Percentiles rank a stretch among this genome's conserved stretches.
phyloP scores from a whole-genome alignment of 2,888 invertebrate genomes.

The Nomada ruficornis region DNA sequence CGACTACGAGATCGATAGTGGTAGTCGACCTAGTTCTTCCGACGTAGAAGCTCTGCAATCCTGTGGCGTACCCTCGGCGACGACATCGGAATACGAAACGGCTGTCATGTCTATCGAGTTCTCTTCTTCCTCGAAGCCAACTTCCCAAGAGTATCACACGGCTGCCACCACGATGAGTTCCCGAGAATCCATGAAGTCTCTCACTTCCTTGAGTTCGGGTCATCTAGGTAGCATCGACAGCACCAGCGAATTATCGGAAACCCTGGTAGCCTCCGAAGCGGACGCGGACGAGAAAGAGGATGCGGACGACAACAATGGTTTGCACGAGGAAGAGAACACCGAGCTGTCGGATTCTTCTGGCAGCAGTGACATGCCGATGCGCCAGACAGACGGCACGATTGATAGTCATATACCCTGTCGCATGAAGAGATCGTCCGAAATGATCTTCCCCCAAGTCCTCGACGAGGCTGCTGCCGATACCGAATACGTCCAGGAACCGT shows the following conservation, averaged over 20 bases:
- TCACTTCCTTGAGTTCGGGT: constrained; percentile 95
- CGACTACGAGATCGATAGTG: constrained; percentile 90
- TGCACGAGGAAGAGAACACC: constrained; percentile 81
- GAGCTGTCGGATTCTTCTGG: constrained; percentile 72
- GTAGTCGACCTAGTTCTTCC: constrained; percentile 93
- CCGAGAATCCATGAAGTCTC: constrained; percentile 94
- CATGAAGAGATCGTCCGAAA: constrained; percentile 96
- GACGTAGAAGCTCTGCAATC: constrained; percentile 91
- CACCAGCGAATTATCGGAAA: constrained; percentile 95
- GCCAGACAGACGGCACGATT: constrained; percentile 84
- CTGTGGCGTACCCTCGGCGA: constrained; percentile 85
- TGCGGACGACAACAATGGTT: constrained; percentile 85
- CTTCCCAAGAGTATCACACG: constrained; percentile 94
- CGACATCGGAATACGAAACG: constrained; percentile 94
- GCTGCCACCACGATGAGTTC: constrained; percentile 95
- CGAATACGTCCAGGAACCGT: constrained; percentile 63
- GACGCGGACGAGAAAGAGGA: constrained; percentile 88
- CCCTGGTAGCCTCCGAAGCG: constrained; percentile 94
- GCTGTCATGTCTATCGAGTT: constrained; percentile 92
- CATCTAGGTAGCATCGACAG: constrained; percentile 94
- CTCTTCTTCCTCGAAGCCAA: constrained; percentile 89
- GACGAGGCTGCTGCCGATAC: constrained; percentile 74
- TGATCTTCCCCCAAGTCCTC: constrained; percentile 92
- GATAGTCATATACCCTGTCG: constrained; percentile 85
- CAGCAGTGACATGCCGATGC: constrained; percentile 74